Evolutionary conservation across 2,888 invertebrate genomes (phyloP).

Genomic region (Conistra vaccinii): DNA sequence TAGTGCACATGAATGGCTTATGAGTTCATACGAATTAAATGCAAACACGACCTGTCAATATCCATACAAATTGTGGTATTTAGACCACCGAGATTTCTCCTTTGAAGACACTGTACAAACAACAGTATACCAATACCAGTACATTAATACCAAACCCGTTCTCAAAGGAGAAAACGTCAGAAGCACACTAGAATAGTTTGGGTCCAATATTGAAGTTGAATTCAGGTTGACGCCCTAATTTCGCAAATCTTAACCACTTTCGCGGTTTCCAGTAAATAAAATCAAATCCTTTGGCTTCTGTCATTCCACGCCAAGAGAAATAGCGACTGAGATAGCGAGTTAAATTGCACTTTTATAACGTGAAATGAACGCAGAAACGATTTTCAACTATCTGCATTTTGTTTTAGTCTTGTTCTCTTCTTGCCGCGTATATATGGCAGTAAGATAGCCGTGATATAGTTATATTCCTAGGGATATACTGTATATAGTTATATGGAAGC

Average conservation of each 20-base stretch:
- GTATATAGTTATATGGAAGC: too few species aligned
- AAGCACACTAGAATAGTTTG: constrained; percentile 30
- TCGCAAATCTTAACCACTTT: constrained; percentile 41
- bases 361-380: constrained; percentile 21
- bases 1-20: not conserved
- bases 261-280: constrained; percentile 32
- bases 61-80: not conserved
- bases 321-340: constrained; percentile 32
- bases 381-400: constrained; percentile 31
- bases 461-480: too few species aligned
- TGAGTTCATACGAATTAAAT: not conserved
- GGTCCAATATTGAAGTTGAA: constrained; percentile 43
- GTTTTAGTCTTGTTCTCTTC: constrained; percentile 9
- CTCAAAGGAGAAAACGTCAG: constrained; percentile 27
- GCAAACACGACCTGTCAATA: not conserved
- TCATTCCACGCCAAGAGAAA: constrained; percentile 32
- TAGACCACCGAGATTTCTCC: not conserved
- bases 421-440: not conserved
- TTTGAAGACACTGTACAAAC: not conserved
- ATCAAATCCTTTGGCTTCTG: constrained; percentile 50
- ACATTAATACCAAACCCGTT: constrained; percentile 7
- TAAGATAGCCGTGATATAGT: too few species aligned
- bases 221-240: constrained; percentile 45
- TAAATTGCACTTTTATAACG: constrained; percentile 44
- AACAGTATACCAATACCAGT: not conserved